Conservation (phyloP, 1,140 invertebrate genomes). For the Lucilia cuprina region DNA sequence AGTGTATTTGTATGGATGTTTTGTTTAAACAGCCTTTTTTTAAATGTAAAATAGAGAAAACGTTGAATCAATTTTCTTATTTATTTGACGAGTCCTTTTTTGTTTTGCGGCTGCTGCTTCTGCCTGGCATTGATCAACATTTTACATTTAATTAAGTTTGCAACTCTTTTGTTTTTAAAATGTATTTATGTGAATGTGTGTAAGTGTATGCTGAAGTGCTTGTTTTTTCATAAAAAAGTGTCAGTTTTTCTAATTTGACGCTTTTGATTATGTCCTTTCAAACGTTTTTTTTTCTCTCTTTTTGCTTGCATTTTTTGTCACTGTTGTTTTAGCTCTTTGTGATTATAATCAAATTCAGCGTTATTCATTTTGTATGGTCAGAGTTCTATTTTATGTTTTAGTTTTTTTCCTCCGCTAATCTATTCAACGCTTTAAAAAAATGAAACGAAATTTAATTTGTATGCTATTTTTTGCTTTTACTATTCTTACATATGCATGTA, state of each 20-base stretch:
- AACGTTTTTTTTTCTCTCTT: background rate
- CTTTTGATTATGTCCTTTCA: background rate
- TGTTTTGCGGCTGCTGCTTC: background rate
- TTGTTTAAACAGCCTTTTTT: background rate
- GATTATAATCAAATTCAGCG: conserved; percentile 9
- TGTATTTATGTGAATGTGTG: too few species aligned
- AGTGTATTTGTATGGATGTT: background rate
- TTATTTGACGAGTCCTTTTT: background rate
- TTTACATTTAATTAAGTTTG: conserved; percentile 7
- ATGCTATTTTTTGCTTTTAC: too few species aligned
- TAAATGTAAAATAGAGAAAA: background rate
- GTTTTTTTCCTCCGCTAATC: background rate
- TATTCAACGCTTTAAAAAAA: background rate
- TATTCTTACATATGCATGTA: background rate
- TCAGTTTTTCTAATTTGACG: background rate
- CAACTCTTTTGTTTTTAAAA: background rate
- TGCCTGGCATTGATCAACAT: background rate
- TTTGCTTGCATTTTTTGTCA: too few species aligned
- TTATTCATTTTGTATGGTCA: conserved; percentile 1
- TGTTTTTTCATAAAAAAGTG: background rate
- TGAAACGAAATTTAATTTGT: too few species aligned
- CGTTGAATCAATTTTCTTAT: background rate
- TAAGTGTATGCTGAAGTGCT: background rate
- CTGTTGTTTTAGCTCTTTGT: background rate
- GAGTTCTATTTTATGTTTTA: background rate